These are phyloP conservation scores for Lamellibrachia satsuma DNA, from an alignment of 2,888 invertebrate genomes.

Conservation along the genomic window DNA sequence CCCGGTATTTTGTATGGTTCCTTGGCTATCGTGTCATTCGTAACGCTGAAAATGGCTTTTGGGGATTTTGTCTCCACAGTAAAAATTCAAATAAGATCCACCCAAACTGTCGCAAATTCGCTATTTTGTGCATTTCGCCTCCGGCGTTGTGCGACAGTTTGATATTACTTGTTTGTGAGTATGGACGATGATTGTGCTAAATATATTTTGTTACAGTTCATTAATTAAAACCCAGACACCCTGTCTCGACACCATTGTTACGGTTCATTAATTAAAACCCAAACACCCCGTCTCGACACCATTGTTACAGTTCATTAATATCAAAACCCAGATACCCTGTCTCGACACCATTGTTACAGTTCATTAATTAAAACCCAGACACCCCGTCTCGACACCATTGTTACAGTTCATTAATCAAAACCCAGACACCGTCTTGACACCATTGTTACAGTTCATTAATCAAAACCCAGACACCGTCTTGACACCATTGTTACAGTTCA, in stretches of 20 bases:
- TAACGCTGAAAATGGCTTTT: not conserved
- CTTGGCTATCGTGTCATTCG: not conserved
- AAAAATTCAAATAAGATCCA: not conserved
- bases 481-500: no score
- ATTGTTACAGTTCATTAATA: no score
- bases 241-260: not conserved
- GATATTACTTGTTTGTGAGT: not conserved
- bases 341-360: not conserved
- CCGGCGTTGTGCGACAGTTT: not conserved
- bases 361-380: not conserved
- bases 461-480: no score
- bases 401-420: not conserved
- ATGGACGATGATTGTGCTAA: not conserved
- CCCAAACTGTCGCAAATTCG: not conserved
- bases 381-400: no score
- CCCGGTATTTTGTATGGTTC: not conserved
- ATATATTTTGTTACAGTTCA: not conserved
- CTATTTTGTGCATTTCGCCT: not conserved
- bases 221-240: not conserved
- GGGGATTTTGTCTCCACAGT: not conserved
- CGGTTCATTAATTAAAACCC: no score
- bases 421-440: not conserved
- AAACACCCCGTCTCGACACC: no score
- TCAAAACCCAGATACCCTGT: not conserved
- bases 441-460: not conserved